Evolutionary conservation across 2,888 invertebrate species (phyloP), one percentile per base, ranked within the genome.

Genomic region (Linyphia triangularis): DNA sequence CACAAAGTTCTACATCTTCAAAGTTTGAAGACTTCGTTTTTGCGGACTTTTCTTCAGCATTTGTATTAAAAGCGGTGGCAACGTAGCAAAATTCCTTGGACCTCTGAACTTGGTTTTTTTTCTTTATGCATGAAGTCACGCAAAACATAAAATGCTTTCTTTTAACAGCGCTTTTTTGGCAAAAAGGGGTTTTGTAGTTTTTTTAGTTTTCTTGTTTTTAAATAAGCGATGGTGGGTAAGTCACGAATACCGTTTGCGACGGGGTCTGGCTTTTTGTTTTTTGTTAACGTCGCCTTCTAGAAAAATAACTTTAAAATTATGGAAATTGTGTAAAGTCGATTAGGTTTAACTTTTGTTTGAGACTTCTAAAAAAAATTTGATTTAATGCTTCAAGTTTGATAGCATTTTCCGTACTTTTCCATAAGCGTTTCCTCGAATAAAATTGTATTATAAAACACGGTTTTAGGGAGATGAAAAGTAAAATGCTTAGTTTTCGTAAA

Each of bases 21-120:
- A 78, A 78, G 78, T 78, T 78, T 78, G 65, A 78, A 78, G 40
- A 51, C 40, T 0, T 7, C 22, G 26, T 78, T 78, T 78, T 78
- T 78, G 40, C 13, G 26, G 63, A 63, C 24, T 30, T 78, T 72
- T 70, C 22, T 67, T 78, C 65, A n/a, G 59, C 43, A 78, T 43
- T 78, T 33, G 78, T 78, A 43, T 78, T 30, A 22, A 24, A 26
- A 10, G 24, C 16, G 10, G 63, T 43, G 30, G 13, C 51, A 26
- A 43, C 40, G 26, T 16, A 43, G 24, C 40, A 13, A 16, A 70
- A 19, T 51, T 51, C 26, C 65, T 43, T n/a, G 43, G 40, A 19
- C 30, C 43, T 37, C 77, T 24, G 33, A 40, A 59, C 63, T 63
- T 40, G 22, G 26, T 63, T 78, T 43, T 78, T 78, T 59, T 73